Base-by-base conservation (phyloP, 2,113 vertebrate genomes). In the Gadus chalcogrammus region DNA sequence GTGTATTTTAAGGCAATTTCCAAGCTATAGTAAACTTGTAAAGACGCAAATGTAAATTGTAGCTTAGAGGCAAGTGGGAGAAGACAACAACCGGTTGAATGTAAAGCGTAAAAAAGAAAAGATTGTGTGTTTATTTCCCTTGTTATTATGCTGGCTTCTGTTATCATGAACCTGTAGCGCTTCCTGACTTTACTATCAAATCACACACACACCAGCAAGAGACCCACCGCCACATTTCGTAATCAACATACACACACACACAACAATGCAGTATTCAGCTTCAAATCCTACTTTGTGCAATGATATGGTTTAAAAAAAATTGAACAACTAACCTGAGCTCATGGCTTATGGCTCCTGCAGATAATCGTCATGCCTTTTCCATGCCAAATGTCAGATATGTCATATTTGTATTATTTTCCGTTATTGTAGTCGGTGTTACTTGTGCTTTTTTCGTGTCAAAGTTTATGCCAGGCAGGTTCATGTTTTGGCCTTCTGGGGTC, bases 21-120 rank as follows among this genome's bases (percentile, higher is more conserved):
- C 77, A 91, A 87, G 74, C 83, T 88, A 76, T 86, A 85, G 82
- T 87, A 82, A 88, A 85, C 72, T 70, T 84, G 68, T 88, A 84
- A 72, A 84, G 79, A 86, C 86, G 85, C 73, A 67, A 48, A 65
- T 89, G 75, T 89, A 72, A 89, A 75, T 91, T 86, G 88, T 89
- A 84, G 84, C 81, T 85, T 88, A 79, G 77, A 80, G 80, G 90
- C 85, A 84, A 90, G 80, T 75, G 80, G 78, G 85, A 74, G 76
- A 78, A 82, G 84, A 85, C 79, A 60, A 76, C 79, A 87, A 86
- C 82, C 62, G 69, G 80, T 89, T 89, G 90, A 92, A 92, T 93
- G 91, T 93, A 92, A 89, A 9, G 42, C 42, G 9, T 48, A 89
- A 87, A 70, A 66, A 84, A 79, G 70, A 82, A 80, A 90, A 88